Conservation (phyloP, 2,797 vertebrate genomes). For the Dendrocincla tyrannina region DNA sequence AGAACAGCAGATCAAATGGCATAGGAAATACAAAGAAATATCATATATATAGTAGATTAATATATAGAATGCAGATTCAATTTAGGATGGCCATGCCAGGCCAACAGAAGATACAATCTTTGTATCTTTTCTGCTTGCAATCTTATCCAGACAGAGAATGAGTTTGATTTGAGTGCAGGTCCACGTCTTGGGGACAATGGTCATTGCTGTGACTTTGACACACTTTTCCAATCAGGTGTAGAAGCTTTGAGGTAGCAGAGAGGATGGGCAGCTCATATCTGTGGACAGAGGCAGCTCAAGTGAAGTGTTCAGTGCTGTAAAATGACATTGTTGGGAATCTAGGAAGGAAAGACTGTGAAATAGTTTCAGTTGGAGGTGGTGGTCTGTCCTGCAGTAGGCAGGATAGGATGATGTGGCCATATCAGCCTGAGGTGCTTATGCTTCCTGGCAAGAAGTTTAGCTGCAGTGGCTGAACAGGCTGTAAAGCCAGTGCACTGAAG, state of each 20-base stretch:
- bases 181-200: neutral
- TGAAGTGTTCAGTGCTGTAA: neutral
- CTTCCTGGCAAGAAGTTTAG: neutral
- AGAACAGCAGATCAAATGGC: neutral
- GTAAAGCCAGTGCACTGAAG: neutral
- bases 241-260: neutral
- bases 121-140: neutral
- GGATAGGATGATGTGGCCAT: neutral
- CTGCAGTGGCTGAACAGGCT: neutral
- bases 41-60: neutral
- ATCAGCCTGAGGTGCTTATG: neutral
- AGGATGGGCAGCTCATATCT: neutral
- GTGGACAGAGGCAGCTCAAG: neutral
- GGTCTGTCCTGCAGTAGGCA: neutral
- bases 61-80: neutral
- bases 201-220: neutral
- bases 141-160: neutral
- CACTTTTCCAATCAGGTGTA: neutral
- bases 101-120: neutral
- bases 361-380: neutral
- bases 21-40: neutral
- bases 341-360: neutral
- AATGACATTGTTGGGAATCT: neutral
- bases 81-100: neutral
- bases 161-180: neutral